Percentiles rank a stretch among this genome's conserved stretches.
phyloP scores from a whole-genome alignment of 2,797 vertebrate genomes.

The Margarornis squamiger region DNA sequence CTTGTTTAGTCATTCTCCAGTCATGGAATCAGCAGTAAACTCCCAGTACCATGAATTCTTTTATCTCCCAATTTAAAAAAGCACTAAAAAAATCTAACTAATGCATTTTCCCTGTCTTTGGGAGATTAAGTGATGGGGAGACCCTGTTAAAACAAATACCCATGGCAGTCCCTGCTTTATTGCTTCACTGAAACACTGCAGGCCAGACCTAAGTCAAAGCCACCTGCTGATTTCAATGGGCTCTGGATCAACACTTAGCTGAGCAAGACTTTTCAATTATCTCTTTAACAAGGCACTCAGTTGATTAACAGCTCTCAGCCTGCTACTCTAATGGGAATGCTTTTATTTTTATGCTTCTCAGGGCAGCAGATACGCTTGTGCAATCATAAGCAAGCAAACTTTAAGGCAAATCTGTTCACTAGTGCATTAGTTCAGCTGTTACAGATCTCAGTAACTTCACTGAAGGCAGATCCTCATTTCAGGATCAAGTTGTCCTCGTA shows the following conservation, averaged over 20 bases:
- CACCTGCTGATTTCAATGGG: background rate
- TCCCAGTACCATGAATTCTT: background rate
- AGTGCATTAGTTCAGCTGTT: background rate
- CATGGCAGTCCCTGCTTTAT: background rate
- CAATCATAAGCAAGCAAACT: background rate
- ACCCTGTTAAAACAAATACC: background rate
- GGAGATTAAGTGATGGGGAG: background rate
- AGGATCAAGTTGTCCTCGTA: background rate
- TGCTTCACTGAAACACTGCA: background rate
- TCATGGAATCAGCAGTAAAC: background rate
- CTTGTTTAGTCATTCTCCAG: background rate
- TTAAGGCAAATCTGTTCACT: background rate
- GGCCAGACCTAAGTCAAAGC: background rate
- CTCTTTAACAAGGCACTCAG: background rate
- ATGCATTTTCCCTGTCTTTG: background rate
- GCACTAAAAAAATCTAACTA: background rate
- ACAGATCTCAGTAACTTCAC: background rate
- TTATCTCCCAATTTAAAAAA: background rate
- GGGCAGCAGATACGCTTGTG: background rate
- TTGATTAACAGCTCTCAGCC: background rate
- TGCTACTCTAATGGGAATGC: background rate
- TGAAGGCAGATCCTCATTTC: background rate
- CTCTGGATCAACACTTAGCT: background rate
- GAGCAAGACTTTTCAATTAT: background rate
- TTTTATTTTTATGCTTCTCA: background rate